phyloP scores from a whole-genome alignment of 2,888 invertebrate species.

The Drosophila nr. perissopoda region DNA sequence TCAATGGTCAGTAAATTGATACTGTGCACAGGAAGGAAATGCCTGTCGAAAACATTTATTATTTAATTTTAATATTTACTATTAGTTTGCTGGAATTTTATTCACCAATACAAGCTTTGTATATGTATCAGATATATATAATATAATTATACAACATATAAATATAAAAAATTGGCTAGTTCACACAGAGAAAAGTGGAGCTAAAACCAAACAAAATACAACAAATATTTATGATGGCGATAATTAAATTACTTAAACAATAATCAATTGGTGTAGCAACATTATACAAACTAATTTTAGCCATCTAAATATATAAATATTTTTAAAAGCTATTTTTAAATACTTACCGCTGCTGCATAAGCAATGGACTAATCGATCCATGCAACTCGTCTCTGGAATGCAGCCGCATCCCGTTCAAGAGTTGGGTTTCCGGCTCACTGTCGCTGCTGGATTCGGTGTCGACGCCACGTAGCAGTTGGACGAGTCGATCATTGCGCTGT shows the following conservation, averaged over 20 bases:
- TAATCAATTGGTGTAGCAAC: background rate
- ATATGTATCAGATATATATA: background rate
- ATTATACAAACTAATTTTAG: background rate
- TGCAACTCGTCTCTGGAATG: slow-evolving; percentile 40
- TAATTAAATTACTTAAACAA: background rate
- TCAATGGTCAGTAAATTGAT: background rate
- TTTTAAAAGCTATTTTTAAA: background rate
- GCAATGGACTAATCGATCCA: slow-evolving; percentile 79
- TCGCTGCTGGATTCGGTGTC: slow-evolving; percentile 69
- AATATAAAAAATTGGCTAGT: background rate
- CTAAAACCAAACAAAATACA: background rate
- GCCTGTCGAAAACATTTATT: background rate
- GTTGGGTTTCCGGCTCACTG: slow-evolving; percentile 45
- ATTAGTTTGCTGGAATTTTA: background rate
- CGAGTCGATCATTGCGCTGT: slow-evolving; percentile 77
- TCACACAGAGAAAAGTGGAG: background rate
- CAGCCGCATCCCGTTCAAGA: slow-evolving; percentile 32
- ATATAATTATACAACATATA: background rate
- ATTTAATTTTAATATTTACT: background rate
- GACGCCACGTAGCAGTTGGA: slow-evolving; percentile 75
- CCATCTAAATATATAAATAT: background rate
- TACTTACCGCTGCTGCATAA: slow-evolving; percentile 81
- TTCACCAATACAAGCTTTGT: background rate
- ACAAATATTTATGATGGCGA: background rate
- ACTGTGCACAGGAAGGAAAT: background rate